A percentile compares a stretch with the other conserved stretches of the same genome.
Evolutionary conservation across 2,113 vertebrate genomes (phyloP).

Genomic region (Tupaia chinensis): DNA sequence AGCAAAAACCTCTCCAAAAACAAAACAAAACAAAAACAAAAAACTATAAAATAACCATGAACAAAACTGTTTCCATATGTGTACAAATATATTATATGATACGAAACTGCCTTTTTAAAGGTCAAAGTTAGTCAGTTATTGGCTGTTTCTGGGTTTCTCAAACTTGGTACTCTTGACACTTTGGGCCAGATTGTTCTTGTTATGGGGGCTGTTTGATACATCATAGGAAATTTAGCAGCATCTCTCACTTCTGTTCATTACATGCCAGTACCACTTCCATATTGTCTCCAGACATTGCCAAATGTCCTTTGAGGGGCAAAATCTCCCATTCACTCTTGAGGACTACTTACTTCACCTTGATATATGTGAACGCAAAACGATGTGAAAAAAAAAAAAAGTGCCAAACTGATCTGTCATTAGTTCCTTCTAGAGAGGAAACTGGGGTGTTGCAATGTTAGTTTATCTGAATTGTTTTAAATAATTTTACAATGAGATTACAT

Average conservation of each 20-base stretch:
- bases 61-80: background rate
- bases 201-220: background rate
- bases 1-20: too few species aligned
- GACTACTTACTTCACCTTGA: background rate
- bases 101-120: background rate
- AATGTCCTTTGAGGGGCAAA: background rate
- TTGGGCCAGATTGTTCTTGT: background rate
- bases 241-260: background rate
- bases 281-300: background rate
- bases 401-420: background rate
- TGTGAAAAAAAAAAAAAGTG: background rate
- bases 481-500: background rate
- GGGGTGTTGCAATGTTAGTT: background rate
- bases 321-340: background rate
- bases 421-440: background rate
- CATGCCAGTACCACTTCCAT: background rate
- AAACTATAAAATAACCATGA: slow-evolving; percentile 16
- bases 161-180: background rate
- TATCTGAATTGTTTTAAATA: slow-evolving; percentile 8
- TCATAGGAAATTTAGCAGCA: background rate
- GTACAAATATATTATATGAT: background rate
- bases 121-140: background rate
- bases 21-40: too few species aligned
- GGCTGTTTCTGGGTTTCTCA: background rate
- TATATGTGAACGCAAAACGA: background rate